Evolutionary conservation across 2,113 vertebrate species (phyloP).

Genomic region (Guaruba guarouba): DNA sequence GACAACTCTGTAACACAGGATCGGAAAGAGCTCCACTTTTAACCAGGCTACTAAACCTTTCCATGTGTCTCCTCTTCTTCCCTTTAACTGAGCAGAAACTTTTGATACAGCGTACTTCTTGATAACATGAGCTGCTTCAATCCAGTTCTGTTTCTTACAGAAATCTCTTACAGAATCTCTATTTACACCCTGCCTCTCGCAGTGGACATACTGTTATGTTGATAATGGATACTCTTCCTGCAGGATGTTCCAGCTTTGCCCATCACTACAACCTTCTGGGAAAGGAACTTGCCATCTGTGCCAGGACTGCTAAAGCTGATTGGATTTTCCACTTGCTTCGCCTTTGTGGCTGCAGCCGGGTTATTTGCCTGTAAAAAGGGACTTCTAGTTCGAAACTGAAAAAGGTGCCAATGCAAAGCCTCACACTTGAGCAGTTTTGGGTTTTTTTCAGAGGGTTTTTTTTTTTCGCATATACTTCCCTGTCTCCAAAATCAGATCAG

Average conservation of each 20-base stretch:
- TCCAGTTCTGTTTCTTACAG: background rate
- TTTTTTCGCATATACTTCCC: background rate
- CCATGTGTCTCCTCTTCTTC: background rate
- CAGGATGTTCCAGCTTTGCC: constrained; percentile 89
- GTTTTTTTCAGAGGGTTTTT: background rate
- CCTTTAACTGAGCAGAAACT: background rate
- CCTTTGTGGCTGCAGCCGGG: constrained; percentile 71
- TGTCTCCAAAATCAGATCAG: background rate
- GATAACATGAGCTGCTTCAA: background rate
- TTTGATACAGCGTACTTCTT: background rate
- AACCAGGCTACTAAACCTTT: background rate
- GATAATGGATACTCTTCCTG: constrained; percentile 22
- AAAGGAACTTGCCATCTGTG: constrained; percentile 90
- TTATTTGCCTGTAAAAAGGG: constrained; percentile 84
- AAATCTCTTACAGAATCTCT: background rate
- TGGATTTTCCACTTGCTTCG: constrained; percentile 80
- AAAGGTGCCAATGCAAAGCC: background rate
- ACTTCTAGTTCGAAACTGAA: constrained; percentile 70
- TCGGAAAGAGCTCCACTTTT: background rate
- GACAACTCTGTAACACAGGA: background rate
- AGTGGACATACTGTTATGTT: background rate
- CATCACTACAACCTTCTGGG: constrained; percentile 87
- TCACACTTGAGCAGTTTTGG: background rate
- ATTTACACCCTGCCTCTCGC: background rate
- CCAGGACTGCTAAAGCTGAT: constrained; percentile 83